phyloP scores from a whole-genome alignment of 2,888 invertebrate species.

The Elaeidobius kamerunicus region DNA sequence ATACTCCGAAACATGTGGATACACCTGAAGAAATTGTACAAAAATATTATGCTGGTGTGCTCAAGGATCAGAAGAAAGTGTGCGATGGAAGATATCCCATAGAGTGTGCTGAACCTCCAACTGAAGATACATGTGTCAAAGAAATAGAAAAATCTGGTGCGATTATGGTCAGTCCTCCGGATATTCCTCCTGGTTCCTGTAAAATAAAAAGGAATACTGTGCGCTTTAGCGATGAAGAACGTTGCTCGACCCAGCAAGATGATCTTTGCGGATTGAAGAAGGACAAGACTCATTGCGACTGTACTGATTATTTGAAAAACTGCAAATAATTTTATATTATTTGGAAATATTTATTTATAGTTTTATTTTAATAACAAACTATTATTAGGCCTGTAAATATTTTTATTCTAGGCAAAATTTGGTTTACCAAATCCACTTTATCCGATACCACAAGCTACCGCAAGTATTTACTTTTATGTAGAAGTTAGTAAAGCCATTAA shows the following conservation, averaged over 20 bases:
- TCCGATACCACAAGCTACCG: no score
- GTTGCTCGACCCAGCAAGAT: constrained; percentile 41
- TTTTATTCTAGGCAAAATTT: no score
- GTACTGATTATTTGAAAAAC: constrained; percentile 42
- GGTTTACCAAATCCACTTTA: no score
- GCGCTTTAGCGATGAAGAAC: constrained; percentile 42
- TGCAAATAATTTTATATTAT: constrained; percentile 18
- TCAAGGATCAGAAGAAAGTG: constrained; percentile 44
- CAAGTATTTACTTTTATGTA: no score
- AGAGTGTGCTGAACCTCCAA: constrained; percentile 39
- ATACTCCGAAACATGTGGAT: constrained; percentile 46
- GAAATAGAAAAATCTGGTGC: constrained; percentile 35
- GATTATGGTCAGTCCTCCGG: constrained; percentile 43
- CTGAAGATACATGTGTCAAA: constrained; percentile 13
- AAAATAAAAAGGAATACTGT: constrained; percentile 39
- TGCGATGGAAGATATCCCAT: constrained; percentile 41
- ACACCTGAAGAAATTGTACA: constrained; percentile 46
- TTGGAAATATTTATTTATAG: background rate
- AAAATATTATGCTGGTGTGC: constrained; percentile 46
- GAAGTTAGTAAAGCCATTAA: no score
- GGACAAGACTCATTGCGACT: constrained; percentile 43
- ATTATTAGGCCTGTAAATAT: no score
- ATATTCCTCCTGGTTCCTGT: constrained; percentile 42
- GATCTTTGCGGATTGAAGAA: constrained; percentile 45
- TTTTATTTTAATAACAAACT: constrained; percentile 3